A percentile compares a stretch with the other conserved stretches of the same genome.
Evolutionary conservation across 1,140 invertebrate genomes (phyloP).

Genomic region (Ceratosolen solmsi): DNA sequence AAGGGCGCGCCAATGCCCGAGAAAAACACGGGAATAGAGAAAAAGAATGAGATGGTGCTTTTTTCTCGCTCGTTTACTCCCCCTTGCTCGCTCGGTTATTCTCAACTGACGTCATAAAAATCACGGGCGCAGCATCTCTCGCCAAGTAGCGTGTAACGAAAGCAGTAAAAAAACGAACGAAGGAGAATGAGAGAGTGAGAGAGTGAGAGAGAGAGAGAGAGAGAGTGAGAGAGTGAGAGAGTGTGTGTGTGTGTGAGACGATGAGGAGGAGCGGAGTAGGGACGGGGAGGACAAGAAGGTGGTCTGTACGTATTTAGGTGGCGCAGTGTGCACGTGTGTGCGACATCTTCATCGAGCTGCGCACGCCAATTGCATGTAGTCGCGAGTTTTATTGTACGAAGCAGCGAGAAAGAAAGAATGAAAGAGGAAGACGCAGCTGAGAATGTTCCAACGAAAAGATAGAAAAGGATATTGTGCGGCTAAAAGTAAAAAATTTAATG

Average conservation of each 20-base stretch:
- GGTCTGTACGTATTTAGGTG: background rate
- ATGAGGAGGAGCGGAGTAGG: background rate
- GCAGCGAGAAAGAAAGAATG: background rate
- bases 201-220: constrained; percentile 37
- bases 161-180: constrained; percentile 23
- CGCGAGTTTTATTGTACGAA: background rate
- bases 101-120: constrained; percentile 27
- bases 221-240: constrained; percentile 27
- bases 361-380: constrained; percentile 9
- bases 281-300: constrained; percentile 27
- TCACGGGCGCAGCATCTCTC: background rate
- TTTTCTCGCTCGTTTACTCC: background rate
- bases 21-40: background rate
- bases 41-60: background rate
- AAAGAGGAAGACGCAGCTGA: background rate
- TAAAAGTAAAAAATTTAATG: background rate
- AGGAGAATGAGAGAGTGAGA: constrained; percentile 17
- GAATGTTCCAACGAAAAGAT: background rate
- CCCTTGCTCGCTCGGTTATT: background rate
- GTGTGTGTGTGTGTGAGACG: background rate
- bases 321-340: background rate
- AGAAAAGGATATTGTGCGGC: background rate
- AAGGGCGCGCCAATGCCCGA: background rate
- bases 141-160: constrained; percentile 1
- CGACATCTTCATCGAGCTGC: constrained; percentile 31